Evolutionary conservation across 2,113 vertebrate species (phyloP), one percentile per base, ranked within the genome.

Genomic region (Chamaetylas fuelleborni): DNA sequence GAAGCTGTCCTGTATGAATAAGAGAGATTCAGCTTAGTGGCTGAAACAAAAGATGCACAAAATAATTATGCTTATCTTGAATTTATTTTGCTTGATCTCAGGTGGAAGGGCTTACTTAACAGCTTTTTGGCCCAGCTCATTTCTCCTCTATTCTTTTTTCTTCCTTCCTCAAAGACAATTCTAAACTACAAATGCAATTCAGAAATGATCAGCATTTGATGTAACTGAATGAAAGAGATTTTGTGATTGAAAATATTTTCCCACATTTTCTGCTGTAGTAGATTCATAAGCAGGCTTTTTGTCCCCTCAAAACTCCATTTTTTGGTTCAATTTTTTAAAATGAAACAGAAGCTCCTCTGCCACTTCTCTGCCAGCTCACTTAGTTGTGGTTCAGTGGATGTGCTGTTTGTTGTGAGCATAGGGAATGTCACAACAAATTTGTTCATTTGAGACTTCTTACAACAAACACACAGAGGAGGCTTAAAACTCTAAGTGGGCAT

Each of bases 361-460:
- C 73, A 74, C 51, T 51, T 51, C 19, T 81, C 51, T 11, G 5
- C 69, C 77, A 74, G 65, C 69, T 92, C 72, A 40, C 47, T 88
- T 95, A 40, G 47, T 88, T 95, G n/a, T 81, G 69, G 42, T 76
- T 92, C 86, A 62, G 51, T 88, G 86, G 56, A 54, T 60, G 43
- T 84, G 48, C 45, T 81, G 66, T 64, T 89, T 64, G 26, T 81
- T 89, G 40, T 51, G 31, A 78, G 65, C 1, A 1, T 33, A 81
- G 57, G 31, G 28, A 91, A 85, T 74, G n/a, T 79, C 91, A 93
- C 73, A 88, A 85, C 71, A 69, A 74, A 86, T 72, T 86, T 89
- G 81, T 38, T 91, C 78, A 72, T 81, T 65, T 87, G 60, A 76
- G 25, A 29, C 71, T 92, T 92, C 84, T 85, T 85, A 76, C 90